These are phyloP conservation scores for Limnodromus scolopaceus DNA, from an alignment of 2,797 vertebrate genomes.

Conservation along the genomic window DNA sequence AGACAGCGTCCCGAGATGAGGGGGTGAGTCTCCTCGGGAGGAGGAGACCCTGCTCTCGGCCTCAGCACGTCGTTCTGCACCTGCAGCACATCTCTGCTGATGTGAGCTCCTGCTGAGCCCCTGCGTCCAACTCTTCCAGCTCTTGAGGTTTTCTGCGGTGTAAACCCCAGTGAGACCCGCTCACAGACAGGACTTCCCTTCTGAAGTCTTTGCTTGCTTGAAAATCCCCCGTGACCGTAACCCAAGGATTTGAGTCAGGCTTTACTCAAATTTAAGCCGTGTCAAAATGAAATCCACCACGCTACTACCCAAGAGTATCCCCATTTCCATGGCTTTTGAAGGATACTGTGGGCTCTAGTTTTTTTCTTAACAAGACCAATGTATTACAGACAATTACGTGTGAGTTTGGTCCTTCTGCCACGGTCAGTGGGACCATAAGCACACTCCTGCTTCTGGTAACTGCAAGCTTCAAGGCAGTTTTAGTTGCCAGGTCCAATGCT, in stretches of 20 bases:
- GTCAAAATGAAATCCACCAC: not conserved
- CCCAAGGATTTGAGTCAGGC: not conserved
- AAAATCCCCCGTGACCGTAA: not conserved
- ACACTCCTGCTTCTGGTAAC: rapidly evolving
- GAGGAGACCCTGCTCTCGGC: not conserved
- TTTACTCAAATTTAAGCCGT: not conserved
- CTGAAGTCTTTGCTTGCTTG: not conserved
- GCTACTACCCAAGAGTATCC: rapidly evolving
- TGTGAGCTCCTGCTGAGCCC: not conserved
- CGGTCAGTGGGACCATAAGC: rapidly evolving
- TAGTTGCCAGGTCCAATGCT: rapidly evolving
- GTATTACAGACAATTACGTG: rapidly evolving
- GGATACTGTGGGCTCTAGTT: not conserved
- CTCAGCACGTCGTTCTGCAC: not conserved
- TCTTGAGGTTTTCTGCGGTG: rapidly evolving
- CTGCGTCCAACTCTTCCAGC: not conserved
- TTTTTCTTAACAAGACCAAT: not conserved
- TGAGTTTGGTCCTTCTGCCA: not conserved
- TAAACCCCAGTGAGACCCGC: not conserved
- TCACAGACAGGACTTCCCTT: rapidly evolving
- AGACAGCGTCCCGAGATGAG: rapidly evolving
- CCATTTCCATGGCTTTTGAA: not conserved
- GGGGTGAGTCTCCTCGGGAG: too few species aligned
- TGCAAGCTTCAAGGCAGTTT: rapidly evolving
- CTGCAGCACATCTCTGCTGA: too few species aligned